A percentile compares a stretch with the other conserved stretches of the same genome.
phyloP scores from a whole-genome alignment of 2,888 invertebrate genomes.

The Hypena proboscidalis region DNA sequence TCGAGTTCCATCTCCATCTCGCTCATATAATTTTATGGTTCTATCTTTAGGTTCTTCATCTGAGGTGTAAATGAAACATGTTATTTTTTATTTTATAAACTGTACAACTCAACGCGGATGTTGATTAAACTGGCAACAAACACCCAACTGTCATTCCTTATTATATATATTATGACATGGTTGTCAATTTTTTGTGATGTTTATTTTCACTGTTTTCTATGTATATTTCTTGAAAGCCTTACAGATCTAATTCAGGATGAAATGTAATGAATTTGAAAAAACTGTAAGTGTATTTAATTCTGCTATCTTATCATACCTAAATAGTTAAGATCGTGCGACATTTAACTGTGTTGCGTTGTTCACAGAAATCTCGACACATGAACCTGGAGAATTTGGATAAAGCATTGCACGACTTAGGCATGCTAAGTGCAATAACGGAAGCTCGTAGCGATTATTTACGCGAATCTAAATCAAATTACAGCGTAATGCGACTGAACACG shows the following conservation, averaged over 20 bases:
- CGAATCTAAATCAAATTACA: constrained; percentile 78
- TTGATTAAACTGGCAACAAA: constrained; percentile 26
- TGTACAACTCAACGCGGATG: no score
- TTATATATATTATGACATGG: no score
- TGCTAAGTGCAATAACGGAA: constrained; percentile 86
- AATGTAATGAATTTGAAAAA: constrained; percentile 73
- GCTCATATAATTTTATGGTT: no score
- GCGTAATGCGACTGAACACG: constrained; percentile 85
- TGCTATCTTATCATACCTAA: constrained; percentile 18
- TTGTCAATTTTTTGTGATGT: constrained; percentile 83
- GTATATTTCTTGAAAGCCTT: constrained; percentile 60
- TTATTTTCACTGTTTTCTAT: constrained; percentile 77
- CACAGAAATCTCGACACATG: constrained; percentile 77
- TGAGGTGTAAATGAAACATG: no score
- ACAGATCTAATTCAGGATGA: constrained; percentile 63
- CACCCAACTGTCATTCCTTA: constrained; percentile 44
- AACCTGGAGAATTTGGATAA: constrained; percentile 84
- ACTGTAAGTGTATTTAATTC: constrained; percentile 66
- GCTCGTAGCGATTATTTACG: constrained; percentile 84
- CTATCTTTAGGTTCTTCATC: no score
- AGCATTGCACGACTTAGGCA: constrained; percentile 86
- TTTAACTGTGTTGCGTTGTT: constrained; percentile 62
- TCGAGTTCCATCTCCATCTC: no score
- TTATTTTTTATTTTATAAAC: no score
- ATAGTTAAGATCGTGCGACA: constrained; percentile 36